Conservation (phyloP, 2,113 vertebrate genomes). For the Polyodon spathula region DNA sequence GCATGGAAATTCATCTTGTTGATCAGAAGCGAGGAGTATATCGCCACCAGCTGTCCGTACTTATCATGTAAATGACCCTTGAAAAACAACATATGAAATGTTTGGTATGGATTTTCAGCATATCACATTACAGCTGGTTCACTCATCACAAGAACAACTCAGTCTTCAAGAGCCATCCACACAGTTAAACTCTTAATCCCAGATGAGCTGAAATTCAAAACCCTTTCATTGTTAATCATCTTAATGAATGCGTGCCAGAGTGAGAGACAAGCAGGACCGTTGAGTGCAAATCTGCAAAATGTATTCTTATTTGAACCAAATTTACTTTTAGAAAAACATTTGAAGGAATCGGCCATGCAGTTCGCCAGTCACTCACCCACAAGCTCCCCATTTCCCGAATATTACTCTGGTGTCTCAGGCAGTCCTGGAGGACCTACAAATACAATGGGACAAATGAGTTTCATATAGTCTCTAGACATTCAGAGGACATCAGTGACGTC, state of each 20-base stretch:
- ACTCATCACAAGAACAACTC: not conserved
- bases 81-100: constrained; percentile 8
- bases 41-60: constrained; percentile 77
- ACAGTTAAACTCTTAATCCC: too few relatives aligned
- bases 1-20: constrained; percentile 85
- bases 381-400: constrained; percentile 76
- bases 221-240: not conserved
- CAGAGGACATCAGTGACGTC: not conserved
- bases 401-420: constrained; percentile 81
- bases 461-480: not conserved
- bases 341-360: not conserved
- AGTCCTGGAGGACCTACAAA: constrained; percentile 83
- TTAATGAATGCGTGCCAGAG: not conserved
- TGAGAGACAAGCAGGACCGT: too few relatives aligned
- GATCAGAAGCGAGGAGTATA: constrained; percentile 75
- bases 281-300: too few relatives aligned
- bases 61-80: constrained; percentile 80
- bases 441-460: not conserved
- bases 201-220: not conserved
- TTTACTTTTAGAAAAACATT: not conserved
- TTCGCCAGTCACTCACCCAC: constrained; percentile 68
- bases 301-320: not conserved
- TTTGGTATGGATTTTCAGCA: too few relatives aligned
- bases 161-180: too few relatives aligned
- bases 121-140: not conserved